phyloP scores from a whole-genome alignment of 2,113 vertebrate species.

The Gavia stellata region DNA sequence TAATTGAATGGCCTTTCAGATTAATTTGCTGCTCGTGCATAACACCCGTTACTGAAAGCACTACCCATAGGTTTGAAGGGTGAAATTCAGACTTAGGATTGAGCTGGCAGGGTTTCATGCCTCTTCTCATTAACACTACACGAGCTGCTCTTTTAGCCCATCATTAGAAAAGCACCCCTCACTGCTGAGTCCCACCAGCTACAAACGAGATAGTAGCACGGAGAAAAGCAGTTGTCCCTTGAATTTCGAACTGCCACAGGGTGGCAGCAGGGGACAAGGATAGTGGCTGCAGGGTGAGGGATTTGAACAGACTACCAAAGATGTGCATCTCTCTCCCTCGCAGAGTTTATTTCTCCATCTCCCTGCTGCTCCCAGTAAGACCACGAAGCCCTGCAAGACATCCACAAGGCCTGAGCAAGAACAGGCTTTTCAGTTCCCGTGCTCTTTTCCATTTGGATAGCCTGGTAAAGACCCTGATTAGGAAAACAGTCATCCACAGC shows the following conservation, averaged over 20 bases:
- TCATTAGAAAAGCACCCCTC: not conserved
- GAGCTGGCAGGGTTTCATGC: not conserved
- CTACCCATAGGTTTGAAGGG: not conserved
- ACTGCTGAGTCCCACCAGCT: not conserved
- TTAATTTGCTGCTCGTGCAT: not conserved
- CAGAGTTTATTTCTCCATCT: not conserved
- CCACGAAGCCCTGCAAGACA: not conserved
- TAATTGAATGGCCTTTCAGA: not conserved
- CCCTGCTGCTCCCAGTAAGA: not conserved
- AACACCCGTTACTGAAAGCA: not conserved
- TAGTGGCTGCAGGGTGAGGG: not conserved
- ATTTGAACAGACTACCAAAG: fast-evolving
- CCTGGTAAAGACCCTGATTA: not conserved
- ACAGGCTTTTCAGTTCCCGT: not conserved
- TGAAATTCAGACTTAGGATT: not conserved
- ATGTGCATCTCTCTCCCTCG: fast-evolving
- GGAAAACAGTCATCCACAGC: fast-evolving
- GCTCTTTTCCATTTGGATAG: not conserved
- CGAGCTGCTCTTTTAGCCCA: not conserved
- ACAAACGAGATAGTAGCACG: fast-evolving
- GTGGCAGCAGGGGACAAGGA: constrained; percentile 34
- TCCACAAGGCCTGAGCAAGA: not conserved
- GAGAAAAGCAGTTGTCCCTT: not conserved
- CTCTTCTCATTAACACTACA: not conserved
- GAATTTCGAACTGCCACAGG: not conserved